phyloP scores from a whole-genome alignment of 2,797 vertebrate genomes.

The Anisognathus igniventris region DNA sequence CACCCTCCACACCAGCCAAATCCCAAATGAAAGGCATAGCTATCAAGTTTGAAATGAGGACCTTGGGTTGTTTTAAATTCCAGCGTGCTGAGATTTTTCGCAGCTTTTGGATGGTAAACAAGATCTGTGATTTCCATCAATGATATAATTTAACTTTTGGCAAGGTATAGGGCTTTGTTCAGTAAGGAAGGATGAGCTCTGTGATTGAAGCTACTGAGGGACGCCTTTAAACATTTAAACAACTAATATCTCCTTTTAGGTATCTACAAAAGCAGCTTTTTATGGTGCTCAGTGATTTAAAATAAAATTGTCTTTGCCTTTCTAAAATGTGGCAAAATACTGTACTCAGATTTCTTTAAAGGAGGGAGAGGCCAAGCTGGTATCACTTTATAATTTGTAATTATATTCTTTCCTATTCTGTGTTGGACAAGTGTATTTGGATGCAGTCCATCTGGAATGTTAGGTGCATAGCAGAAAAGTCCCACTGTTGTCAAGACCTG shows the following conservation, averaged over 20 bases:
- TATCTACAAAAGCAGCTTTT: slow-evolving; percentile 39
- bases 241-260: slow-evolving; percentile 48
- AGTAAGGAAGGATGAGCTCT: slow-evolving; percentile 42
- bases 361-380: slow-evolving; percentile 27
- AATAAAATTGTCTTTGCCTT: slow-evolving; percentile 59
- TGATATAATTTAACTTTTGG: slow-evolving; percentile 64
- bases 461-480: slow-evolving; percentile 13
- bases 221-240: slow-evolving; percentile 29
- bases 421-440: slow-evolving; percentile 61
- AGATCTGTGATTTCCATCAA: slow-evolving; percentile 29
- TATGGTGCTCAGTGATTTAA: slow-evolving; percentile 34
- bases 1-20: not conserved
- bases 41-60: not conserved
- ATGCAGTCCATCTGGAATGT: slow-evolving; percentile 50
- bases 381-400: slow-evolving; percentile 32
- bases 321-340: slow-evolving; percentile 57
- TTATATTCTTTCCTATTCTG: slow-evolving; percentile 56
- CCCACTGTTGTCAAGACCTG: not conserved
- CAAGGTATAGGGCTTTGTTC: slow-evolving; percentile 53
- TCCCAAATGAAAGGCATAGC: slow-evolving; percentile 47
- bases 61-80: not conserved
- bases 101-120: slow-evolving; percentile 44
- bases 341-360: slow-evolving; percentile 47
- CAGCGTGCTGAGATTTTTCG: slow-evolving; percentile 2
- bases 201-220: slow-evolving; percentile 52